Evolutionary conservation across 2,797 vertebrate species (phyloP).

Genomic region (Cottoperca gobio): DNA sequence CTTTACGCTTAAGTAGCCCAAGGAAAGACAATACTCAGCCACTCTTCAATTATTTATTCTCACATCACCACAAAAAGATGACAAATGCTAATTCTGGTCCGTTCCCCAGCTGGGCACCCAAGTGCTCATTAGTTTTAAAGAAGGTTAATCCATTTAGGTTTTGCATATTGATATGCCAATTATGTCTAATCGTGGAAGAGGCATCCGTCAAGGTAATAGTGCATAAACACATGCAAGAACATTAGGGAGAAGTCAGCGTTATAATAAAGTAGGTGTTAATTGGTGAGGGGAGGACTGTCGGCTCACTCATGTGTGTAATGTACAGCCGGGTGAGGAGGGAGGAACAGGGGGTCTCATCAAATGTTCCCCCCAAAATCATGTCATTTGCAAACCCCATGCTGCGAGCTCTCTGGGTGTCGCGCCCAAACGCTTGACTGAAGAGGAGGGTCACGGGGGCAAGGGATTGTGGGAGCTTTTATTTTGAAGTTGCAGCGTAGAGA

Average conservation of each 20-base stretch:
- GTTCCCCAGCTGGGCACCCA: constrained; percentile 95
- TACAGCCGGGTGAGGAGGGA: constrained; percentile 51
- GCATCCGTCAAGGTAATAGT: constrained; percentile 99
- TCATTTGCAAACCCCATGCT: constrained; percentile 91
- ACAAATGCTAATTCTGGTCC: constrained; percentile 96
- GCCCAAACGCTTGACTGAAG: constrained; percentile 74
- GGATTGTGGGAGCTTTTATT: neutral
- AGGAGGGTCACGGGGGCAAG: neutral
- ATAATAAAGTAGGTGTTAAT: constrained; percentile 97
- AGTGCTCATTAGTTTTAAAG: constrained; percentile 98
- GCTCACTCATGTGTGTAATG: constrained; percentile 95
- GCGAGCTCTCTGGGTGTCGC: constrained; percentile 89
- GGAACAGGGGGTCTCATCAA: constrained; percentile 81
- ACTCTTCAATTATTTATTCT: constrained; percentile 82
- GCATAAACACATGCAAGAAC: constrained; percentile 95
- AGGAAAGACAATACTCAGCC: constrained; percentile 59
- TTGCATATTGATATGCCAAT: constrained; percentile 99
- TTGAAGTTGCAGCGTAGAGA: neutral
- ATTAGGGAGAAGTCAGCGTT: constrained; percentile 93
- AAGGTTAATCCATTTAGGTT: constrained; percentile 99
- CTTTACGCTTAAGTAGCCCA: constrained; percentile 43
- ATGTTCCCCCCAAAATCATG: constrained; percentile 89
- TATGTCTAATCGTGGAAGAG: constrained; percentile 96
- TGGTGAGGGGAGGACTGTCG: constrained; percentile 91
- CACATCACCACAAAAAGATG: constrained; percentile 86